Percentiles rank a stretch among this genome's conserved stretches.
These are phyloP conservation scores for Myotis myotis DNA, from an alignment of 2,797 vertebrate genomes.

Conservation along the genomic window DNA sequence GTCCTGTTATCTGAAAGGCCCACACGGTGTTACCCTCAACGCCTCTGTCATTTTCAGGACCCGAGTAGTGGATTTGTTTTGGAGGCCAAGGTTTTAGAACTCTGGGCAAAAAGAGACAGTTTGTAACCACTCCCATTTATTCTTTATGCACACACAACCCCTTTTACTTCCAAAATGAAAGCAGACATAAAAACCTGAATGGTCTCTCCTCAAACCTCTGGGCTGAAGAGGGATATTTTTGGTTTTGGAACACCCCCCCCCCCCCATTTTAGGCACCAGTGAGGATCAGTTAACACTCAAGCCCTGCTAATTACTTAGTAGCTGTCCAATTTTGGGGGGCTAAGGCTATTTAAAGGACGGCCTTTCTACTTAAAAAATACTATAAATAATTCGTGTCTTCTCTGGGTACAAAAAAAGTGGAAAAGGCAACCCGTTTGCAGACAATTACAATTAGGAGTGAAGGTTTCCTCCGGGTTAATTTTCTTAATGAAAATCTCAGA, in stretches of 20 bases:
- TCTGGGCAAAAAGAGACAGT: not conserved
- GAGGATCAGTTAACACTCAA: not conserved
- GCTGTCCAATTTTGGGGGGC: not conserved
- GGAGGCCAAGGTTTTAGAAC: constrained; percentile 10
- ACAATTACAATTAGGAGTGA: constrained; percentile 2
- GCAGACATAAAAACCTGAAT: not conserved
- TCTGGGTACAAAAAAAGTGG: not conserved
- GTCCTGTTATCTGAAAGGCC: constrained; percentile 22
- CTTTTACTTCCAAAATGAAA: constrained; percentile 59
- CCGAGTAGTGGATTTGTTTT: not conserved
- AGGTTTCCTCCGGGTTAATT: not conserved
- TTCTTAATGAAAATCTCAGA: constrained; percentile 55
- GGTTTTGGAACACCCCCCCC: not conserved
- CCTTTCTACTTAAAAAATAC: not conserved
- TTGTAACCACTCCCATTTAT: not conserved
- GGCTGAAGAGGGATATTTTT: constrained; percentile 45
- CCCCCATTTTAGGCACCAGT: not conserved
- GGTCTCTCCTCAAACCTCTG: not conserved
- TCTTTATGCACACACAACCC: not conserved
- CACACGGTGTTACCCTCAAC: not conserved
- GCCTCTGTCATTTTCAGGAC: constrained; percentile 9
- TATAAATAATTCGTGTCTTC: not conserved
- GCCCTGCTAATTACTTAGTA: constrained; percentile 52
- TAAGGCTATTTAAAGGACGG: constrained; percentile 53
- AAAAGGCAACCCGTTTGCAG: not conserved